Evolutionary conservation across 2,113 vertebrate genomes (phyloP).

Genomic region (Micromys minutus): DNA sequence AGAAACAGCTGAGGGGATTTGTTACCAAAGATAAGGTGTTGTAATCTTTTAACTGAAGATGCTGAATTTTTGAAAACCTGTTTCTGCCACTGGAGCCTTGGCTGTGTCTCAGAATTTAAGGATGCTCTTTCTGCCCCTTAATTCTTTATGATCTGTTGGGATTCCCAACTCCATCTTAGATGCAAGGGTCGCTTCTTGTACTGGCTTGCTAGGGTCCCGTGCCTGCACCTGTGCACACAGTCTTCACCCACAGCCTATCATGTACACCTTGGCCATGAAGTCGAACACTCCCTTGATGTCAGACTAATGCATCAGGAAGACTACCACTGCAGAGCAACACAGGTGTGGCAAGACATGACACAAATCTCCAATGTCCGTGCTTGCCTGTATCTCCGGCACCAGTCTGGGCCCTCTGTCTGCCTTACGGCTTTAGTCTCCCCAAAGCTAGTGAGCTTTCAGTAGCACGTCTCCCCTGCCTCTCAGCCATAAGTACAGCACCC

Average conservation of each 20-base stretch:
- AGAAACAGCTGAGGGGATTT: constrained; percentile 52
- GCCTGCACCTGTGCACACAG: too few species aligned
- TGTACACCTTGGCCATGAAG: not conserved
- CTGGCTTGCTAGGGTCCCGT: not conserved
- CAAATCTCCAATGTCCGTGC: not conserved
- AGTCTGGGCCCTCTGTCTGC: not conserved
- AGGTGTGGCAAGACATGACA: not conserved
- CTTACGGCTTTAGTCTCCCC: not conserved
- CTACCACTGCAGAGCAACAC: not conserved
- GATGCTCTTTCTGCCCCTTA: not conserved
- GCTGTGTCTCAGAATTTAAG: not conserved
- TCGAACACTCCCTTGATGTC: not conserved
- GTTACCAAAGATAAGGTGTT: constrained; percentile 53
- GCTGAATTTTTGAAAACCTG: constrained; percentile 44
- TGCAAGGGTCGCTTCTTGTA: not conserved
- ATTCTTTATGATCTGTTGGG: not conserved
- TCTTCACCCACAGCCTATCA: not conserved
- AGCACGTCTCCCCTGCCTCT: not conserved
- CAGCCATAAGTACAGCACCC: not conserved
- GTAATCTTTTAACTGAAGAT: constrained; percentile 52
- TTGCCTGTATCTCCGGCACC: not conserved
- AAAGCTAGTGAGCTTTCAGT: not conserved
- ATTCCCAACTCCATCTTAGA: not conserved
- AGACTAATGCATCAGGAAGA: not conserved
- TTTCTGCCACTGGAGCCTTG: constrained; percentile 23